phyloP scores from a whole-genome alignment of 1,140 invertebrate genomes.

The Lepidurus apus region DNA sequence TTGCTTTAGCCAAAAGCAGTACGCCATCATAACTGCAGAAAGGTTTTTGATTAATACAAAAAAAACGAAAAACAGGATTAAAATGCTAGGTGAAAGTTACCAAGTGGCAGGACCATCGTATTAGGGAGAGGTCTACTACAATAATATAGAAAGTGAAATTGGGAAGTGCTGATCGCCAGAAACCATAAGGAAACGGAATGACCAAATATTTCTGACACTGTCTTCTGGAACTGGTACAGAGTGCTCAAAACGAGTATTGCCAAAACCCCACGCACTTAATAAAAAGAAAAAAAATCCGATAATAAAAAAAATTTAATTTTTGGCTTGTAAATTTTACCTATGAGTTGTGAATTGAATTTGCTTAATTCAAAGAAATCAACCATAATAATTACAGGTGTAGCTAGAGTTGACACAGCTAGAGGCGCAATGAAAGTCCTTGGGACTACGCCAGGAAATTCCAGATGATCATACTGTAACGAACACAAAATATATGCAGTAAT shows the following conservation, averaged over 20 bases:
- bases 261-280: slow-evolving; percentile 75
- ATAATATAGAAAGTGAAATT: slow-evolving; percentile 98
- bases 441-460: slow-evolving; percentile 96
- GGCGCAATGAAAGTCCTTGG: slow-evolving; percentile 94
- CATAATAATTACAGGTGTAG: slow-evolving; percentile 67
- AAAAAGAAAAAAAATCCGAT: slow-evolving; percentile 37
- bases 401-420: slow-evolving; percentile 69
- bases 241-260: slow-evolving; percentile 66
- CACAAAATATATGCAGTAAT: slow-evolving; percentile 14
- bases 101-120: slow-evolving; percentile 85
- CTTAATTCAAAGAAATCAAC: slow-evolving; percentile 62
- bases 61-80: slow-evolving; percentile 28
- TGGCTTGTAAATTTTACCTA: slow-evolving; percentile 60
- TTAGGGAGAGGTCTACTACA: slow-evolving; percentile 90
- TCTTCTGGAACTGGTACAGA: slow-evolving; percentile 65
- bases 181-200: slow-evolving; percentile 71
- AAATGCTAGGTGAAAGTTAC: slow-evolving; percentile 51
- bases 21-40: slow-evolving; percentile 76
- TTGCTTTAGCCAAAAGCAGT: slow-evolving; percentile 76
- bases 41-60: slow-evolving; percentile 40
- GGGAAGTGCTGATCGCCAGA: slow-evolving; percentile 74
- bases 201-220: slow-evolving; percentile 71
- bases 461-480: slow-evolving; percentile 87
- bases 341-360: slow-evolving; percentile 86
- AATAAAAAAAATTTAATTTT: slow-evolving; percentile 32